Evolutionary conservation across 1,140 invertebrate genomes (phyloP).

Genomic region (Nymphalis io): DNA sequence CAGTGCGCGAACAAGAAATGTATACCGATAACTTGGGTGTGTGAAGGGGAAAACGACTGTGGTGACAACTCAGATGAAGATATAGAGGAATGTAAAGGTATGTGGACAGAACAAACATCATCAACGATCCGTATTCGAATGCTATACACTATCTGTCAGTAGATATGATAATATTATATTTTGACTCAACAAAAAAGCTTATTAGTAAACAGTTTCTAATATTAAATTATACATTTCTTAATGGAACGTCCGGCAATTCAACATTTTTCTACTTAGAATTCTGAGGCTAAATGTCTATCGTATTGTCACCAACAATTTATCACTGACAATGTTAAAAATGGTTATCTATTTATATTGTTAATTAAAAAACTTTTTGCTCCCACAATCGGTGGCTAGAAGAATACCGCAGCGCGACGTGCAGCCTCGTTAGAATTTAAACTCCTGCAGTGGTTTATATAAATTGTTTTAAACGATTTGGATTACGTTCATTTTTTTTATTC

Average conservation of each 20-base stretch:
- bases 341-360: constrained; percentile 2
- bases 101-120: constrained; percentile 17
- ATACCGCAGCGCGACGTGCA: constrained; percentile 10
- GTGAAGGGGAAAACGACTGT: constrained; percentile 90
- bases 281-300: too few relatives aligned
- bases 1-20: constrained; percentile 89
- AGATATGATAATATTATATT: too few relatives aligned
- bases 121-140: too few relatives aligned
- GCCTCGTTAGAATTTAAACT: constrained; percentile 8
- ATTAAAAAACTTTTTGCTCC: constrained; percentile 11
- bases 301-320: not conserved
- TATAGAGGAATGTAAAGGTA: constrained; percentile 83
- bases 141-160: too few relatives aligned
- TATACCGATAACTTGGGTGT: constrained; percentile 90
- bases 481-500: not conserved
- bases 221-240: too few relatives aligned
- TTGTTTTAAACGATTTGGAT: constrained; percentile 13
- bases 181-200: too few relatives aligned
- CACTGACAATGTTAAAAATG: not conserved
- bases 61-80: constrained; percentile 90
- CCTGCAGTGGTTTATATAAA: constrained; percentile 14
- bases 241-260: too few relatives aligned
- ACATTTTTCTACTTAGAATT: too few relatives aligned
- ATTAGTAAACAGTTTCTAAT: too few relatives aligned
- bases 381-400: constrained; percentile 8